Base-by-base conservation (phyloP, 2,888 invertebrate species). In the Pseudanteris insignis region DNA sequence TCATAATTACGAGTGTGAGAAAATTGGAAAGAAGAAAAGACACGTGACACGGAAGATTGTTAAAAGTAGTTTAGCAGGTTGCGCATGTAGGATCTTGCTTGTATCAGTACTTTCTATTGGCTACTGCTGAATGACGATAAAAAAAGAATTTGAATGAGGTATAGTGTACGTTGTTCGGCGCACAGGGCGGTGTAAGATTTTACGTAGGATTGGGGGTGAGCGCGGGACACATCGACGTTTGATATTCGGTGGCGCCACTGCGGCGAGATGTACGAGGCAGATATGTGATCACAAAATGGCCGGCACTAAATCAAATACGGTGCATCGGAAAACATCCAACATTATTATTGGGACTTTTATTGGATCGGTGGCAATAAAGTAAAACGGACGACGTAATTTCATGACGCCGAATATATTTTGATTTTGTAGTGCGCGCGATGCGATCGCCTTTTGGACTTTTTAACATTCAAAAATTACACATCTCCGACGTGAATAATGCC, bases 281-380 rank as follows among this genome's bases (percentile, higher is more conserved):
- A 79, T 79, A 79, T 78, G 79, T 77, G 79, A 79, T 79, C 79
- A 74, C 79, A 79, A 79, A 79, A 79, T 79, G 79, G 79, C 79
- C 78, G 75, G 74, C 76, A 78, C 77, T 79, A 79, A 79, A 79
- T 79, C 79, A 79, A 79, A 78, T 76, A 65, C 68, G 75, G 74
- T 75, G 79, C 79, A 78, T 78, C 75, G 79, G 79, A 79, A 79
- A 79, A 79, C 78, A 78, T 78, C 76, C 77, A 76, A 79, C 79
- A 79, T 79, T 79, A 79, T 79, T 79, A 79, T 79, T 79, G 78
- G 79, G 79, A 79, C 79, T 79, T 79, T 79, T 79, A 79, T 79
- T 79, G 79, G 76, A 76, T 73, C 68, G 68, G 58, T 65, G 65
- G 69, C 70, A 67, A 71, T 70, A 69, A 71, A 69, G 71, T 70